Percentiles rank a stretch among this genome's conserved stretches.
Evolutionary conservation across 2,113 vertebrate genomes (phyloP).

Genomic region (Galbula dea): DNA sequence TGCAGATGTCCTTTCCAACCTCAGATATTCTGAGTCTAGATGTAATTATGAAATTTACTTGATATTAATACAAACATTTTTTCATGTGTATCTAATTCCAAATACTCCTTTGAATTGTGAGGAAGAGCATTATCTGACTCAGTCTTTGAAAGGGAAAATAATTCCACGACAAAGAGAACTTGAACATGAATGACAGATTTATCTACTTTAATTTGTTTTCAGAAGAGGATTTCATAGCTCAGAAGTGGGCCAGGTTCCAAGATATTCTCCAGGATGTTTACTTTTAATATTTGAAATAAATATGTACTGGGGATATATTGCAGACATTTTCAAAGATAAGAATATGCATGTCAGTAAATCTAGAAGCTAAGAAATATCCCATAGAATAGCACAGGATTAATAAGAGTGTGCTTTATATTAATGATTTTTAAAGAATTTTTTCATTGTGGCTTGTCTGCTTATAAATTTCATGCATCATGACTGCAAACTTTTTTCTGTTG

Average conservation of each 20-base stretch:
- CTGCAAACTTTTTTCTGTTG: not conserved
- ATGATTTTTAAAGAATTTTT: not conserved
- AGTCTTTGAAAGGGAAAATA: not conserved
- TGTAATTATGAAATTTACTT: not conserved
- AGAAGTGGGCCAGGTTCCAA: not conserved
- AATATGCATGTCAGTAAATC: not conserved
- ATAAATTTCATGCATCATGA: not conserved
- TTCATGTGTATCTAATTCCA: not conserved
- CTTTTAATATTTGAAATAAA: constrained; percentile 34
- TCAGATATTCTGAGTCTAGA: not conserved
- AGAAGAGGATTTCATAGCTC: not conserved
- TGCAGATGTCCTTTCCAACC: not conserved
- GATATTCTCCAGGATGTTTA: not conserved
- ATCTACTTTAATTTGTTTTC: constrained; percentile 20
- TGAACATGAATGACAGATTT: constrained; percentile 6
- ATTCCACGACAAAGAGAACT: constrained; percentile 7
- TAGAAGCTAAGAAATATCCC: not conserved
- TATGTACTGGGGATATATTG: not conserved
- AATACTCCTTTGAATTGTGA: not conserved
- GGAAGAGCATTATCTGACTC: not conserved
- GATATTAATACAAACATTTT: not conserved
- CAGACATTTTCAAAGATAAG: not conserved
- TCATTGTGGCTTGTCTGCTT: not conserved
- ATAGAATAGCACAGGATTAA: not conserved
- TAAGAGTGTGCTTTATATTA: not conserved